Percentiles rank a stretch among this genome's conserved stretches.
phyloP scores from a whole-genome alignment of 2,113 vertebrate genomes.

The Cygnus atratus region DNA sequence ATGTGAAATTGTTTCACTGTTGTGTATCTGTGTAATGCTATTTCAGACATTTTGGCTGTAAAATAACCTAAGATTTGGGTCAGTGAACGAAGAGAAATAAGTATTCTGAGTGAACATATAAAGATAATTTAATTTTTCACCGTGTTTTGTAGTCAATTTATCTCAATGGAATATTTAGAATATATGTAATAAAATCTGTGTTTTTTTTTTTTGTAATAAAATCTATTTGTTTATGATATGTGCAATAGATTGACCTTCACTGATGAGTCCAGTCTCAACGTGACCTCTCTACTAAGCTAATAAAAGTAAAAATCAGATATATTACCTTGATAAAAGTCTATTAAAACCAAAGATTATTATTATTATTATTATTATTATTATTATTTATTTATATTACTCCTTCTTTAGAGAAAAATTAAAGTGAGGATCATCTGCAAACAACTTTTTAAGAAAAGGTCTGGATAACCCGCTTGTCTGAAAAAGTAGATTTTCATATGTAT shows the following conservation, averaged over 20 bases:
- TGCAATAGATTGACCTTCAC: neutral
- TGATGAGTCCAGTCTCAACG: neutral
- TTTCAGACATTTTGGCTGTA: neutral
- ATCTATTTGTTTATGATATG: neutral
- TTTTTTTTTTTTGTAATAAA: too few species aligned
- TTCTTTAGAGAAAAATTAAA: neutral
- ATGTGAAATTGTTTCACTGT: neutral
- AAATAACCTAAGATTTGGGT: neutral
- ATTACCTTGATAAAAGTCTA: neutral
- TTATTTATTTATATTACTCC: neutral
- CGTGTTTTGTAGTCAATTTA: neutral
- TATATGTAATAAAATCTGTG: neutral
- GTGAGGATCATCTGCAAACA: neutral
- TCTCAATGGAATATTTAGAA: neutral
- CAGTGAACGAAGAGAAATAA: neutral
- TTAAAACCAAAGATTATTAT: neutral
- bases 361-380: neutral
- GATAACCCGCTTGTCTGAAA: fast-evolving
- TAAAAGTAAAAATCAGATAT: neutral
- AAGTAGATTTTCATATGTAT: neutral
- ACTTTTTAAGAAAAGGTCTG: fast-evolving
- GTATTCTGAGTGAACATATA: neutral
- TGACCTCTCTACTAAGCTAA: neutral
- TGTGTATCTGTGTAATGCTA: neutral
- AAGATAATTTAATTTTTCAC: neutral